Evolutionary conservation across 2,888 invertebrate species (phyloP).

Genomic region (Dryocosmus kuriphilus): DNA sequence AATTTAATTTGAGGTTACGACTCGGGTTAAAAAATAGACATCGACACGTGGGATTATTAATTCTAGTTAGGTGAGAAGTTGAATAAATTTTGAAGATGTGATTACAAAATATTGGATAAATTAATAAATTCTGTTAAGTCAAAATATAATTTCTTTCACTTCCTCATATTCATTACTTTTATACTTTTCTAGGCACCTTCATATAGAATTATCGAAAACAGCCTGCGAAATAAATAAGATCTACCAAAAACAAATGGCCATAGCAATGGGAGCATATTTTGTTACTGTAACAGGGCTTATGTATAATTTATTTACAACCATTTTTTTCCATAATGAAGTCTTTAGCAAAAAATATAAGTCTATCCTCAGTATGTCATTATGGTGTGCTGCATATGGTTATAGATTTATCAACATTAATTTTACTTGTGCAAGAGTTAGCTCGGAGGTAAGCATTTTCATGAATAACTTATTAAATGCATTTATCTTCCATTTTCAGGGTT

Average conservation of each 20-base stretch:
- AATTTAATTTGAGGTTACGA: background rate
- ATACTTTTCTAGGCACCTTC: background rate
- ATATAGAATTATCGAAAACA: constrained; percentile 26
- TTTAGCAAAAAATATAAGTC: background rate
- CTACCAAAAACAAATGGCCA: constrained; percentile 8
- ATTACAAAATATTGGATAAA: too few relatives aligned
- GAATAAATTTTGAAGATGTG: too few relatives aligned
- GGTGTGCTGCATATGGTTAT: constrained; percentile 1
- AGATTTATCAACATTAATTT: constrained; percentile 17
- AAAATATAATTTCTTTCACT: too few relatives aligned
- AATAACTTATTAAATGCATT: background rate
- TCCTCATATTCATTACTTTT: background rate
- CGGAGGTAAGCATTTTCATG: constrained; percentile 9
- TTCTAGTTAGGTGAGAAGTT: background rate
- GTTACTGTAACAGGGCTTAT: background rate
- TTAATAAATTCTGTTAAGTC: too few relatives aligned
- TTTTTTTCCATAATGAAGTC: background rate
- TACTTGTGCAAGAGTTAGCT: constrained; percentile 21
- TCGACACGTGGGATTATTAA: background rate
- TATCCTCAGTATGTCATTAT: background rate
- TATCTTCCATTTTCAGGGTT: background rate
- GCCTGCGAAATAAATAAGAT: background rate
- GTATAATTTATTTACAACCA: background rate
- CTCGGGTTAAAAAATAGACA: background rate
- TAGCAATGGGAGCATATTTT: constrained; percentile 21